Percentiles rank a stretch among this genome's conserved stretches.
phyloP scores from a whole-genome alignment of 2,888 invertebrate species.

The Campoplex nolae region DNA sequence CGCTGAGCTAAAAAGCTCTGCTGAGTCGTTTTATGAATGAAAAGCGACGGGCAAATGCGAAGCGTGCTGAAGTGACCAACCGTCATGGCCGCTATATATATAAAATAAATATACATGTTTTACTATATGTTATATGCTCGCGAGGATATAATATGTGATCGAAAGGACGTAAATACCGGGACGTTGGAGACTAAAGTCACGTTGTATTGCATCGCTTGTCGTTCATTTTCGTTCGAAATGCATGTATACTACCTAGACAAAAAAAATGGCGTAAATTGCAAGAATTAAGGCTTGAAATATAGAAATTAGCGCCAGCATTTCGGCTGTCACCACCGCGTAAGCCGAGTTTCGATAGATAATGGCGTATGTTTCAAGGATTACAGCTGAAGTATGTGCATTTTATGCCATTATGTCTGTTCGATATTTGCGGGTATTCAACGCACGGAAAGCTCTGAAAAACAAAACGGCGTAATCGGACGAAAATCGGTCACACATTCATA shows the following conservation, averaged over 20 bases:
- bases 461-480: neutral
- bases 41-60: constrained; percentile 61
- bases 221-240: neutral
- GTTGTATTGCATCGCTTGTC: neutral
- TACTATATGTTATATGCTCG: neutral
- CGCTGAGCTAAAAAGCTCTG: neutral
- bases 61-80: constrained; percentile 70
- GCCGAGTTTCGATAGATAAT: neutral
- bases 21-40: constrained; percentile 60
- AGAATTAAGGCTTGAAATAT: neutral
- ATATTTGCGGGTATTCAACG: neutral
- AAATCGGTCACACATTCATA: neutral
- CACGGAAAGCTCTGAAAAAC: neutral
- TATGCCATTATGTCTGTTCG: neutral
- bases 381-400: neutral
- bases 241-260: neutral
- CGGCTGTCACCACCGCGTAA: neutral
- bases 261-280: neutral
- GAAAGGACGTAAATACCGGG: neutral
- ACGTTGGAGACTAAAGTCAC: neutral
- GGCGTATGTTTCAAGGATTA: neutral
- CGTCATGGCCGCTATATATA: constrained; percentile 65
- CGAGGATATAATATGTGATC: neutral
- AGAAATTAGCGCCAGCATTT: neutral
- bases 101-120: neutral